These are phyloP conservation scores for Nannobrachium achirus DNA, from an alignment of 2,113 vertebrate species.

Conservation along the genomic window DNA sequence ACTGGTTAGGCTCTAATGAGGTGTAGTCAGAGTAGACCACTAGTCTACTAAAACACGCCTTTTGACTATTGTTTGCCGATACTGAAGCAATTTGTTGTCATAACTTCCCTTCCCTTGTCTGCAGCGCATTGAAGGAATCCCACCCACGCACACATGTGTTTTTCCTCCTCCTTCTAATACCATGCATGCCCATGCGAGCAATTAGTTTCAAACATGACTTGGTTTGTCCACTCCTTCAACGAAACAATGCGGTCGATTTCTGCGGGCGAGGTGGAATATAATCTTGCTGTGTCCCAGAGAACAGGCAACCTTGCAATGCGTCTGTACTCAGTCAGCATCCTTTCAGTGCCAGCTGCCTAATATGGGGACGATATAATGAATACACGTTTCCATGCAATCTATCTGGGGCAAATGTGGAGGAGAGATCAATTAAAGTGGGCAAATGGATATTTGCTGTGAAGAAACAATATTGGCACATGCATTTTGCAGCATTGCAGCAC, in stretches of 20 bases:
- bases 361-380: slow-evolving; percentile 30
- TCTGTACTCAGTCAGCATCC: slow-evolving; percentile 23
- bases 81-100: slow-evolving; percentile 37
- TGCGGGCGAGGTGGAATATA: slow-evolving; percentile 23
- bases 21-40: not conserved
- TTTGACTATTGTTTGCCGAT: slow-evolving; percentile 31
- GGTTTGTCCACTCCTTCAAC: slow-evolving; percentile 41
- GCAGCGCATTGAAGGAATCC: slow-evolving; percentile 66
- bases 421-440: slow-evolving; percentile 50
- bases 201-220: slow-evolving; percentile 58
- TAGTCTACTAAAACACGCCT: slow-evolving; percentile 15
- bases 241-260: slow-evolving; percentile 58
- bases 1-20: not conserved
- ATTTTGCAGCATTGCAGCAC: slow-evolving; percentile 69
- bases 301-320: slow-evolving; percentile 39
- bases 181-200: slow-evolving; percentile 49
- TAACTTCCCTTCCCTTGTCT: slow-evolving; percentile 65
- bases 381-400: slow-evolving; percentile 59
- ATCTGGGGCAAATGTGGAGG: slow-evolving; percentile 40
- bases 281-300: slow-evolving; percentile 42
- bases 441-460: slow-evolving; percentile 35
- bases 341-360: slow-evolving; percentile 52
- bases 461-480: slow-evolving; percentile 57
- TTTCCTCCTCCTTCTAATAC: slow-evolving; percentile 15
- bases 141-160: slow-evolving; percentile 51